Conservation (phyloP, 2,888 invertebrate genomes). For the Amphipoea lucens region DNA sequence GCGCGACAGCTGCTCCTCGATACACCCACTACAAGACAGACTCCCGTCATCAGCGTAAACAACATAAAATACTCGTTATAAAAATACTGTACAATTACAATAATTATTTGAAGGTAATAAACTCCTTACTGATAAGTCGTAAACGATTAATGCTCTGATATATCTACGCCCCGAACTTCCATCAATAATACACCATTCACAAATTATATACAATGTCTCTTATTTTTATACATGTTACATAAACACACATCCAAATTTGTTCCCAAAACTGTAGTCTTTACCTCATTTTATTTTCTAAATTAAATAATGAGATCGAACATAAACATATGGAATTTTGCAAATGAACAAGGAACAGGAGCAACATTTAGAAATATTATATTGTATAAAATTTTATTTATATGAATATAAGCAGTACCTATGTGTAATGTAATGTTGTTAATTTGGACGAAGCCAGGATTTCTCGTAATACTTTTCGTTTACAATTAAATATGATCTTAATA, state of each 20-base stretch:
- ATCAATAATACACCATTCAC: slow-evolving; percentile 88
- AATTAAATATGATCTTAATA: slow-evolving; percentile 81
- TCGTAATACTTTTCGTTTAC: slow-evolving; percentile 79
- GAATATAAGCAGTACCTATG: slow-evolving; percentile 72
- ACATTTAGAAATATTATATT: slow-evolving; percentile 69
- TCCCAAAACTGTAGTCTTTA: slow-evolving; percentile 90
- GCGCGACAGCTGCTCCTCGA: slow-evolving; percentile 56
- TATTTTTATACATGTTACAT: slow-evolving; percentile 87
- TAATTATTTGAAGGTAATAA: slow-evolving; percentile 88
- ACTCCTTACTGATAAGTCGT: slow-evolving; percentile 83
- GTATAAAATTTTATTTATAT: slow-evolving; percentile 67
- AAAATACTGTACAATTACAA: slow-evolving; percentile 90
- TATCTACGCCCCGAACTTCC: slow-evolving; percentile 77
- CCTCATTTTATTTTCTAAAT: slow-evolving; percentile 90
- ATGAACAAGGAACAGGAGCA: slow-evolving; percentile 76
- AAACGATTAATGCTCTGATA: slow-evolving; percentile 84
- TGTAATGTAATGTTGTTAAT: slow-evolving; percentile 71
- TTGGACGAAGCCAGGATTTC: slow-evolving; percentile 77
- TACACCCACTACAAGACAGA: slow-evolving; percentile 67
- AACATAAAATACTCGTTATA: slow-evolving; percentile 89
- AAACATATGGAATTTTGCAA: slow-evolving; percentile 86
- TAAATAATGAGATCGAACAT: slow-evolving; percentile 90
- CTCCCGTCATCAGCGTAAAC: slow-evolving; percentile 74
- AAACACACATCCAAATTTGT: slow-evolving; percentile 90
- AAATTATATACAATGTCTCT: slow-evolving; percentile 88